Evolutionary conservation across 1,140 invertebrate species (phyloP), one percentile per base, ranked within the genome.

Genomic region (Drosophila serrata): DNA sequence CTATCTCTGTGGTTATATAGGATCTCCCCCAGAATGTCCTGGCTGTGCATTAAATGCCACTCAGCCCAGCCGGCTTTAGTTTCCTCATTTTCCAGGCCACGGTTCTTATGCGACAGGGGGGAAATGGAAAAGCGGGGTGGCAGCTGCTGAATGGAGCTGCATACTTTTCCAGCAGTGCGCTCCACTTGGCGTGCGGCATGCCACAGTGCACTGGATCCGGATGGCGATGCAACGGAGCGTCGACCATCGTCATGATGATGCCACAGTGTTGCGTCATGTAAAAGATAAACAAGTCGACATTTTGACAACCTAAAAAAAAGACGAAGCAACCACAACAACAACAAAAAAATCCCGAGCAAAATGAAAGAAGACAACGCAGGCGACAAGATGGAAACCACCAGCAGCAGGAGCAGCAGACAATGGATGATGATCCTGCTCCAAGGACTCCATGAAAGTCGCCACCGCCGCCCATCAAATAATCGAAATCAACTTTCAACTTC

Each of bases 261-360:
- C 62, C 72, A 63, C 45, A 70, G 73, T 59, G 73, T 76, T 76
- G 75, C 75, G 75, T 76, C 75, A 77, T 77, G 75, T 77, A 77
- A 77, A 86, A 82, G 82, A 86, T 87, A 86, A 86, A 79, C 82
- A 86, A 87, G 82, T 87, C 82, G 79, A 86, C 82, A 87, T 87
- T 86, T 86, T 87, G 82, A 86, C 79, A 86, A 87, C 45, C 82
- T 65, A 79, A 49, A 79, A 55, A 64, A 75, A 39, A 19, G 31
- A 24, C 9, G 29, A 15, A 53, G 51, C 15, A 37, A 31, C n/a
- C 19, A 31, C 17, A 53, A 5, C 29, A 7, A 33, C 19, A 24
- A 62, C 56, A 39, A 61, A 56, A 46, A 46, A 56, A 31, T 43
- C 40, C 33, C 15, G 6, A 46, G 43, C 35, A 35, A 33, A 49